phyloP scores from a whole-genome alignment of 2,888 invertebrate species.

The Phengaris alcon region DNA sequence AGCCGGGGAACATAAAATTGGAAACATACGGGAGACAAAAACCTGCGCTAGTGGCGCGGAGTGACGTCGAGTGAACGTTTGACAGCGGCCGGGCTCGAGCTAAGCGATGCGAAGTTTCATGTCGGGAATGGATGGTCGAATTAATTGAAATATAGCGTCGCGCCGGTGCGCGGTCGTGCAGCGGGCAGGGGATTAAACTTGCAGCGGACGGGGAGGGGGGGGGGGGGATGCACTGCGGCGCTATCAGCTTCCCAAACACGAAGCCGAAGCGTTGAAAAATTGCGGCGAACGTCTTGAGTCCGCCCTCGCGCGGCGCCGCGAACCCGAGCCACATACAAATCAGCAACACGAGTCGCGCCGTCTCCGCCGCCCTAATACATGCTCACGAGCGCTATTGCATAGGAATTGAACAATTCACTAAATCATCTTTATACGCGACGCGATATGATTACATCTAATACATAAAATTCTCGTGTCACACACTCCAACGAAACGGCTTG shows the following conservation, averaged over 20 bases:
- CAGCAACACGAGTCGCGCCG: slow-evolving; percentile 48
- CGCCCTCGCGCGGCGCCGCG: slow-evolving; percentile 58
- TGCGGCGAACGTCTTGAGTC: slow-evolving; percentile 69
- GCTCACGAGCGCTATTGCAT: slow-evolving; percentile 13
- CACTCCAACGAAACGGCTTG: too few species aligned
- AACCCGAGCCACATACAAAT: slow-evolving; percentile 70
- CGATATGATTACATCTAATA: neutral
- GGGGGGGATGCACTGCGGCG: slow-evolving; percentile 51
- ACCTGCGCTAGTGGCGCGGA: slow-evolving; percentile 37
- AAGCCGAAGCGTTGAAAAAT: slow-evolving; percentile 73
- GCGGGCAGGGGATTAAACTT: slow-evolving; percentile 74
- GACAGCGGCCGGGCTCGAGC: slow-evolving; percentile 46
- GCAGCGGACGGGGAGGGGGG: slow-evolving; percentile 53
- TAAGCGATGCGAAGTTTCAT: slow-evolving; percentile 60
- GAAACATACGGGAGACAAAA: slow-evolving; percentile 36
- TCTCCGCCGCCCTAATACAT: slow-evolving; percentile 31
- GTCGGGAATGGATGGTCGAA: slow-evolving; percentile 60
- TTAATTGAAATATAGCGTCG: slow-evolving; percentile 77
- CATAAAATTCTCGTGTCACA: too few species aligned
- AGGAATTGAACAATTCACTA: slow-evolving; percentile 21
- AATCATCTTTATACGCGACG: neutral
- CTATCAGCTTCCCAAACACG: slow-evolving; percentile 69
- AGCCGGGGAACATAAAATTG: slow-evolving; percentile 15
- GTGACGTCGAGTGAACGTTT: slow-evolving; percentile 47
- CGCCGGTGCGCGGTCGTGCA: slow-evolving; percentile 56